Percentiles rank a stretch among this genome's conserved stretches.
These are phyloP conservation scores for Scelioninae gen. 2 DNA, from an alignment of 2,888 invertebrate genomes.

Conservation along the genomic window DNA sequence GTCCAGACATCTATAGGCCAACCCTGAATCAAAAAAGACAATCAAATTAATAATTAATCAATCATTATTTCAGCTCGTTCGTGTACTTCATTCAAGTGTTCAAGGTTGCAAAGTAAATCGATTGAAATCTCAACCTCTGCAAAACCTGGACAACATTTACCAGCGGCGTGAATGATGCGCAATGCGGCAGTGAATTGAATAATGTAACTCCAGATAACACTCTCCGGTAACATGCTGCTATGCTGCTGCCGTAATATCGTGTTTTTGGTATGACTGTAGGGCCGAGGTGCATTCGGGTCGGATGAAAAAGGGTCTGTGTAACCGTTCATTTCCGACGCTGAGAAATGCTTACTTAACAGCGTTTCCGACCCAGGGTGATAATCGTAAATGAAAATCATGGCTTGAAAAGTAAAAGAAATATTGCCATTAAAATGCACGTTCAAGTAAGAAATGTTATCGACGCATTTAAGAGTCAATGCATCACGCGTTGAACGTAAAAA, in stretches of 20 bases:
- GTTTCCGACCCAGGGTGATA: slow-evolving; percentile 95
- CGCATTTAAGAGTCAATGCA: too few relatives aligned
- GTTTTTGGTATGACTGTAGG: slow-evolving; percentile 89
- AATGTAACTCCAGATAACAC: slow-evolving; percentile 95
- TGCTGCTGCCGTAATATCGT: slow-evolving; percentile 87
- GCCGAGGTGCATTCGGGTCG: slow-evolving; percentile 87
- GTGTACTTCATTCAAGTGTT: too few relatives aligned
- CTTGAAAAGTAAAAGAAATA: slow-evolving; percentile 78
- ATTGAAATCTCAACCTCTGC: too few relatives aligned
- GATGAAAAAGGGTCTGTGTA: slow-evolving; percentile 88
- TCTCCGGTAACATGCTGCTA: slow-evolving; percentile 88
- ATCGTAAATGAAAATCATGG: slow-evolving; percentile 96
- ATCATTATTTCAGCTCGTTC: too few relatives aligned
- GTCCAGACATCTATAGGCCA: slow-evolving; percentile 90
- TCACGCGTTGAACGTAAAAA: too few relatives aligned
- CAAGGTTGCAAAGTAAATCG: too few relatives aligned
- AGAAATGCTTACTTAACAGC: slow-evolving; percentile 89
- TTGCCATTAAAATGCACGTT: not conserved
- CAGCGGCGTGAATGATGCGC: slow-evolving; percentile 89
- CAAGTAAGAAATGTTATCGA: too few relatives aligned
- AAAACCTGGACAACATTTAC: too few relatives aligned
- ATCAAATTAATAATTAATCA: too few relatives aligned
- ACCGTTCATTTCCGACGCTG: slow-evolving; percentile 80
- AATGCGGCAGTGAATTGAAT: slow-evolving; percentile 96
- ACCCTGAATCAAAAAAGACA: slow-evolving; percentile 74